Base-by-base conservation (phyloP, 1,140 invertebrate genomes). In the Meloidogyne hapla region DNA sequence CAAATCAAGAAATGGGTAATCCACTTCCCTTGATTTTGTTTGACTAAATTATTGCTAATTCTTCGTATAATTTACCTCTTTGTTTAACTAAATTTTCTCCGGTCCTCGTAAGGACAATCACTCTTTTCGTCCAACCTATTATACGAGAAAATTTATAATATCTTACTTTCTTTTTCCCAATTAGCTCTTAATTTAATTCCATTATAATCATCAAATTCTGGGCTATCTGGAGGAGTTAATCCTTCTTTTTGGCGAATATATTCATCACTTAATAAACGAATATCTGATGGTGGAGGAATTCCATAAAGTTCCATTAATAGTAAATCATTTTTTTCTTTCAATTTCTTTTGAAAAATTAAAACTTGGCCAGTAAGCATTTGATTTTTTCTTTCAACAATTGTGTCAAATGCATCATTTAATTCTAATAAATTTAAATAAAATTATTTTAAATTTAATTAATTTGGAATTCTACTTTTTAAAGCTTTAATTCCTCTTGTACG, bases 271-370 rank as follows among this genome's bases (percentile, higher is more conserved):
- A 56, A 56, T 56, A 21, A 56, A n/a, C 8, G 4, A 56, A 56
- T 56, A 56, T 56, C n/a, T 56, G n/a, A 6, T 56, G 48, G 48
- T 5, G 18, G 18, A n/a, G 48, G 48, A 6, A 56, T 56, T 6
- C 48, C 48, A 56, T n/a, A 56, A n/a, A 56, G 48, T n/a, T 56
- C 48, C 48, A 56, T 56, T n/a, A 56, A 21, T 5, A 13, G 48
- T 56, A 56, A n/a, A n/a, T 56, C 18, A 56, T 56, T 56, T n/a
- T n/a, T 56, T 56, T 56, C 48, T 56, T 56, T 56, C n/a, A 56
- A 56, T 21, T 56, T 21, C 18, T 56, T 56, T 56, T 56, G 48
- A n/a, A 56, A 56, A 21, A 56, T n/a, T 56, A 56, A 56, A 2
- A 56, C 48, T 56, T 56, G 48, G 1, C 48, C 48, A n/a, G 48